phyloP scores from a whole-genome alignment of 92 coral and sea anemone genomes.

The Palythoa caribaeorum region DNA sequence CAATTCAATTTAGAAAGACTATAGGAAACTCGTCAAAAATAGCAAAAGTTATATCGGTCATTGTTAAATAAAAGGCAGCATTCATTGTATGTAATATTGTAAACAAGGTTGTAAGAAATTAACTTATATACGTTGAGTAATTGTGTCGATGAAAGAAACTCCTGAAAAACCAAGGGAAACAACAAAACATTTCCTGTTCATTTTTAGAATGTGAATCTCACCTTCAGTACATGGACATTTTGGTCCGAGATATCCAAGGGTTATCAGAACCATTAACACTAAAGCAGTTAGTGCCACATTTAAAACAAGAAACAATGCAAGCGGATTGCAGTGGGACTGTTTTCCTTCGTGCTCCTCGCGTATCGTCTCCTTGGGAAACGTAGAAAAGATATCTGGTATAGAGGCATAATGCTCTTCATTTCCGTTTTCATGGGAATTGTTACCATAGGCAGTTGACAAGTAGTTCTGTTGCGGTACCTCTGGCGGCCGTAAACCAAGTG shows the following conservation, averaged over 20 bases:
- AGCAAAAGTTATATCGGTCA: no score
- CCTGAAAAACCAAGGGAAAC: no score
- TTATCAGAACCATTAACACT: constrained; percentile 18
- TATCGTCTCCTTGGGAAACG: background rate
- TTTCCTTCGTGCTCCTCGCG: background rate
- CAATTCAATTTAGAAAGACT: no score
- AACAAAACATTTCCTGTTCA: background rate
- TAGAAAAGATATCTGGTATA: background rate
- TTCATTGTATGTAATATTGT: no score
- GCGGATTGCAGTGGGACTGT: constrained; percentile 4
- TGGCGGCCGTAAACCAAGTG: background rate
- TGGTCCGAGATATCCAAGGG: constrained; percentile 20
- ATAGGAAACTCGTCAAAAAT: no score
- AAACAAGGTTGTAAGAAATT: no score
- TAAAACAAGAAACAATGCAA: constrained; percentile 13
- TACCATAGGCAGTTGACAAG: background rate
- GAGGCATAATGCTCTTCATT: constrained; percentile 26
- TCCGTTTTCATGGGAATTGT: background rate
- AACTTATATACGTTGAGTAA: no score
- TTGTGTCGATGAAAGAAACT: no score
- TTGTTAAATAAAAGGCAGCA: no score
- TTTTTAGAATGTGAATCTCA: background rate
- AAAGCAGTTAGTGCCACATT: constrained; percentile 19
- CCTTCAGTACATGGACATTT: constrained; percentile 31
- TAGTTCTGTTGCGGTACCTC: background rate